A percentile compares a stretch with the other conserved stretches of the same genome.
Conservation (phyloP, 2,113 vertebrate species). For the Proteles cristata region DNA sequence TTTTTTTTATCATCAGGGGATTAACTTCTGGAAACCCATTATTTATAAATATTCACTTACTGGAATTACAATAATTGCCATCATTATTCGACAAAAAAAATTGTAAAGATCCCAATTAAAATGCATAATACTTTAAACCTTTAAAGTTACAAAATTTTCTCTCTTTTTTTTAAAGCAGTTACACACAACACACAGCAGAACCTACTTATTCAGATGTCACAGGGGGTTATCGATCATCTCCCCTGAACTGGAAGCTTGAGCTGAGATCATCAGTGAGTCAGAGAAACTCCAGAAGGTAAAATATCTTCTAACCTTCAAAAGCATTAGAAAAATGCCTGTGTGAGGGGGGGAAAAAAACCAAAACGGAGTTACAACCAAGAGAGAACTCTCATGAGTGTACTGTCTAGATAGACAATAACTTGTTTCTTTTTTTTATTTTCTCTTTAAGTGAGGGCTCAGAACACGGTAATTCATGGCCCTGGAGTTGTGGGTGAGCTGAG, state of each 20-base stretch:
- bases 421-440: neutral
- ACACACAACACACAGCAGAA: neutral
- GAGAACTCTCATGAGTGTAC: fast-evolving
- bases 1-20: slow-evolving; percentile 7
- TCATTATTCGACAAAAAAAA: slow-evolving; percentile 18
- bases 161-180: neutral
- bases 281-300: neutral
- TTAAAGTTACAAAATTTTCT: neutral
- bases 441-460: neutral
- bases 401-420: neutral
- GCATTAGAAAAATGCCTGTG: neutral
- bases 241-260: neutral
- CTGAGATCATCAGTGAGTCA: neutral
- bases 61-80: slow-evolving; percentile 9
- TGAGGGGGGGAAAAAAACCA: neutral
- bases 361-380: slow-evolving; percentile 11
- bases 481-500: neutral
- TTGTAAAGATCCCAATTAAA: slow-evolving; percentile 56
- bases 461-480: neutral
- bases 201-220: slow-evolving; percentile 48
- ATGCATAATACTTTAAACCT: slow-evolving; percentile 3
- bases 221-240: neutral
- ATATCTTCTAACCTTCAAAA: neutral
- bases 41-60: slow-evolving; percentile 43
- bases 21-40: slow-evolving; percentile 29